phyloP scores from a whole-genome alignment of 2,888 invertebrate species.

The Campoplex nolae region DNA sequence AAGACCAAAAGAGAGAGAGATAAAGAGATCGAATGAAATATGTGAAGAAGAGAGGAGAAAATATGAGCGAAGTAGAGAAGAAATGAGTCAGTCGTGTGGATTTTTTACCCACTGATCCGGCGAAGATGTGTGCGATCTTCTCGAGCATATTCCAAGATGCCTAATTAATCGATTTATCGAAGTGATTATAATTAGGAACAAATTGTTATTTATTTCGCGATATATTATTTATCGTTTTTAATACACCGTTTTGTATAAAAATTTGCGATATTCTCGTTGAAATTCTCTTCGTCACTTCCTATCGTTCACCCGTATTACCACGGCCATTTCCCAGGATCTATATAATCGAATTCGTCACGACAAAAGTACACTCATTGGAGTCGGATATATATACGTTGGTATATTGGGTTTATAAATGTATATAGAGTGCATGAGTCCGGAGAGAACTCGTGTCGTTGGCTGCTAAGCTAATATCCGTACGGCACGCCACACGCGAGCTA shows the following conservation, averaged over 20 bases:
- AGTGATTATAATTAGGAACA: neutral
- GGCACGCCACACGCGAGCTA: slow-evolving; percentile 62
- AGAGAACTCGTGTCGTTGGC: slow-evolving; percentile 22
- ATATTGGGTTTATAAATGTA: neutral
- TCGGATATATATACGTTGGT: neutral
- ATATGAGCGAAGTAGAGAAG: slow-evolving; percentile 20
- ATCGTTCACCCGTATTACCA: slow-evolving; percentile 22
- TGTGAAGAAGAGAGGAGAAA: neutral
- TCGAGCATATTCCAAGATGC: neutral
- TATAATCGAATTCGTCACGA: slow-evolving; percentile 38
- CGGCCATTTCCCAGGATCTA: slow-evolving; percentile 54
- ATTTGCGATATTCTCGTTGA: neutral
- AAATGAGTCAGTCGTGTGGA: slow-evolving; percentile 47
- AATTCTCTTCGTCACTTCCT: neutral
- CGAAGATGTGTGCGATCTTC: slow-evolving; percentile 21
- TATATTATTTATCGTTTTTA: neutral
- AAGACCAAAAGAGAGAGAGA: neutral
- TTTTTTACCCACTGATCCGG: slow-evolving; percentile 36
- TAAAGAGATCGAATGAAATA: slow-evolving; percentile 1
- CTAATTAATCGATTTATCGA: slow-evolving; percentile 12
- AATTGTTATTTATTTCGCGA: neutral
- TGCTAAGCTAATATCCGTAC: slow-evolving; percentile 64
- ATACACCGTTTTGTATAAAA: neutral
- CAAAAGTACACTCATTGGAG: neutral
- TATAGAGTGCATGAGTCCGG: neutral